Percentiles rank a stretch among this genome's conserved stretches.
phyloP scores from a whole-genome alignment of 1,140 invertebrate species.

The Gryon sp. region DNA sequence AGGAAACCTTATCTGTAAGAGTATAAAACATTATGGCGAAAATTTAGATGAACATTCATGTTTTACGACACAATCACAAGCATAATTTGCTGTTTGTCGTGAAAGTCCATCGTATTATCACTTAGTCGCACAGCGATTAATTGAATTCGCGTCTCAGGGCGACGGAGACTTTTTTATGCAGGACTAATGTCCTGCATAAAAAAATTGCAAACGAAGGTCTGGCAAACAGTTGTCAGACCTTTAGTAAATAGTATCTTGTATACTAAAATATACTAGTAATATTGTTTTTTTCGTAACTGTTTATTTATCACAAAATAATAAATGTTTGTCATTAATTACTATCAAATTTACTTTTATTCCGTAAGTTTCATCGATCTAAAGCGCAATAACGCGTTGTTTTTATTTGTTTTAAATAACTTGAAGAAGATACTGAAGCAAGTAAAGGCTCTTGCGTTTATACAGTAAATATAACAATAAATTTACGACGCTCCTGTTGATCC shows the following conservation, averaged over 20 bases:
- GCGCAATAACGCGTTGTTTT: constrained; percentile 20
- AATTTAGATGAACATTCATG: constrained; percentile 63
- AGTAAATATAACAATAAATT: constrained; percentile 77
- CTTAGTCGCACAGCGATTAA: constrained; percentile 47
- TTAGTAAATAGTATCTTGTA: too few species aligned
- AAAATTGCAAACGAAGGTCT: too few species aligned
- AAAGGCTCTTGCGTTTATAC: constrained; percentile 69
- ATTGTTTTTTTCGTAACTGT: too few species aligned
- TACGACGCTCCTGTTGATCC: constrained; percentile 74
- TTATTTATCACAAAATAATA: not conserved
- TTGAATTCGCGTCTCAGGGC: constrained; percentile 34
- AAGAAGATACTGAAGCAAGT: constrained; percentile 28
- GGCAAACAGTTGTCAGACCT: too few species aligned
- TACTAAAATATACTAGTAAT: too few species aligned
- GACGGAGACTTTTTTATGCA: not conserved
- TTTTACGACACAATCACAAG: constrained; percentile 60
- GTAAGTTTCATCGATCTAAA: constrained; percentile 3
- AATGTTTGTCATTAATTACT: not conserved
- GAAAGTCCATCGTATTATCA: constrained; percentile 38
- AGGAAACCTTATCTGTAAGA: constrained; percentile 49
- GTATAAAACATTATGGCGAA: constrained; percentile 62
- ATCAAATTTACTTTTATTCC: not conserved
- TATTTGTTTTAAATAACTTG: constrained; percentile 50
- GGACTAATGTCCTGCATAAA: too few species aligned
- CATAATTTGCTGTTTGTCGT: constrained; percentile 44